phyloP scores from a whole-genome alignment of 2,113 vertebrate species.

The Barbus barbus region DNA sequence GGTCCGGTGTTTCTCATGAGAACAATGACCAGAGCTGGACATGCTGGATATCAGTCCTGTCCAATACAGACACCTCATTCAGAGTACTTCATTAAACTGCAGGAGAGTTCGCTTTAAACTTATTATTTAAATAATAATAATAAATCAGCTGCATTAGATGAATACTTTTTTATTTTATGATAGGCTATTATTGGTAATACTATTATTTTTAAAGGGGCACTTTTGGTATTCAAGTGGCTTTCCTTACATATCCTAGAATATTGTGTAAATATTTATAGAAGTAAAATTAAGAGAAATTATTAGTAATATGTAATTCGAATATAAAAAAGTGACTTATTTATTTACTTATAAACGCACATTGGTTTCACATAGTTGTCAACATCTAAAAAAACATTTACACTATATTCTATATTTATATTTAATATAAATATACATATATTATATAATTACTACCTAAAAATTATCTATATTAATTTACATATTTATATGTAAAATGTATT shows the following conservation, averaged over 20 bases:
- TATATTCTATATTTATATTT: too few species aligned
- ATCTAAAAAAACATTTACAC: too few species aligned
- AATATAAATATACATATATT: too few species aligned
- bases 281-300: too few species aligned
- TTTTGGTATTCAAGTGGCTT: neutral
- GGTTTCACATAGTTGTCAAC: too few species aligned
- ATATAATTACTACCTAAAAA: neutral
- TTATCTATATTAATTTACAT: too few species aligned
- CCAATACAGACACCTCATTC: neutral
- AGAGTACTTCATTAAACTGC: neutral
- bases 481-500: neutral
- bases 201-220: neutral
- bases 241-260: neutral
- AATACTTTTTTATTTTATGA: neutral
- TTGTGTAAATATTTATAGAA: too few species aligned
- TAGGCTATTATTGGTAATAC: neutral
- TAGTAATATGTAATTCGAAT: too few species aligned
- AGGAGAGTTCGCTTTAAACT: neutral
- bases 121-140: too few species aligned
- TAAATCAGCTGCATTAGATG: neutral
- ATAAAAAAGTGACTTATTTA: neutral
- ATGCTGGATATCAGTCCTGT: neutral
- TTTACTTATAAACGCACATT: neutral
- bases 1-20: neutral
- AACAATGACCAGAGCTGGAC: conserved; percentile 32